Percentiles rank a stretch among this genome's conserved stretches.
Conservation (phyloP, 2,113 vertebrate species). For the Guaruba guarouba region DNA sequence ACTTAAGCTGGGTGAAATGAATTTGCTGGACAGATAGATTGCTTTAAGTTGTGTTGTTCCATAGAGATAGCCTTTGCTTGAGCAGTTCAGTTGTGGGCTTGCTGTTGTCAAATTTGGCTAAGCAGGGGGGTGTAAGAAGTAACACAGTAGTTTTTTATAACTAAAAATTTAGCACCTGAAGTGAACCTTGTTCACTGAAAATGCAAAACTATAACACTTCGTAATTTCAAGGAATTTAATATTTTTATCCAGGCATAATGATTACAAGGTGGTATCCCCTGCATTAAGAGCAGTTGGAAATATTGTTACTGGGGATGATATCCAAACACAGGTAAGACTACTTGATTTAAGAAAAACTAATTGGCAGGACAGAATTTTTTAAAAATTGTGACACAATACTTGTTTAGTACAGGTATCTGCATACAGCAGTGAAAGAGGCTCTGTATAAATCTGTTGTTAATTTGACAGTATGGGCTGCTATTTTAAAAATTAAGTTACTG, state of each 20-base stretch:
- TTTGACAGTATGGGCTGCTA: background rate
- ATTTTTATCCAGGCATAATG: conserved; percentile 82
- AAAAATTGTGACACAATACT: background rate
- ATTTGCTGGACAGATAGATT: background rate
- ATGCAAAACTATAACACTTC: background rate
- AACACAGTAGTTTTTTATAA: background rate
- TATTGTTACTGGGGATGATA: conserved; percentile 91
- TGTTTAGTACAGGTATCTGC: background rate
- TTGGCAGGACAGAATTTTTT: background rate
- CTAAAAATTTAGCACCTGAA: background rate
- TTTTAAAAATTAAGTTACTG: background rate
- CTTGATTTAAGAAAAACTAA: background rate
- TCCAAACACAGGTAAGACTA: conserved; percentile 88
- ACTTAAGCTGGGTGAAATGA: background rate
- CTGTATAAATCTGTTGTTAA: background rate
- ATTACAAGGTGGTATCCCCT: conserved; percentile 92
- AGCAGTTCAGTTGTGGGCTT: background rate
- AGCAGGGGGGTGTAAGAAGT: background rate
- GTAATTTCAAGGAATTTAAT: background rate
- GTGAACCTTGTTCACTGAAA: background rate
- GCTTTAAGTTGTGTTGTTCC: background rate
- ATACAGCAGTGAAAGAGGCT: background rate
- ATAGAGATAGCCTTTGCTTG: background rate
- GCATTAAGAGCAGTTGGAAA: conserved; percentile 90
- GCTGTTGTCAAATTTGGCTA: background rate